Evolutionary conservation across 2,113 vertebrate genomes (phyloP), one percentile per base, ranked within the genome.

Genomic region (Tamias sibiricus): DNA sequence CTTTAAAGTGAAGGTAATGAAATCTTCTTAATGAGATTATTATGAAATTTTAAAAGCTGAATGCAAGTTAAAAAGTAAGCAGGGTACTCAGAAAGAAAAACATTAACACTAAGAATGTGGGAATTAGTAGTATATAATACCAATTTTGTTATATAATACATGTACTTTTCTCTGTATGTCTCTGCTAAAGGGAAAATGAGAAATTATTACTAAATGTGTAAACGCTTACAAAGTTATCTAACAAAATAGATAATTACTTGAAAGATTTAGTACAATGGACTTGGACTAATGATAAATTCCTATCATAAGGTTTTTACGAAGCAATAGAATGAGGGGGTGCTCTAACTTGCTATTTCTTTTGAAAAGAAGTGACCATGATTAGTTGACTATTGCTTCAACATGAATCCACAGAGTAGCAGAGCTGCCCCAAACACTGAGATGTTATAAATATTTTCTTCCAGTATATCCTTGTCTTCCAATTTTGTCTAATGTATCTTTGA

Each of bases 121-220:
- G 83, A 82, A 83, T 59, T n/a, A n/a, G n/a, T 24, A 57, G 28
- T 47, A 37, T 42, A 75, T 62, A 44, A 87, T 26, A 52, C 4
- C 24, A 76, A 75, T 74, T 64, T 82, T 77, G 42, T 84, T 94
- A 75, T 47, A 64, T 59, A 24, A 57, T 16, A 77, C 8, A 40
- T 8, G 47, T 6, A 42, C 17, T 64, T 93, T 71, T 64, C 37
- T 84, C 37, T 79, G 16, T 32, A 24, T 92, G n/a, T 80, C 32
- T 95, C 77, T 96, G 86, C 26, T 92, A 30, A 79, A 77, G 28
- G 71, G 49, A 89, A 84, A 92, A 82, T 71, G 8, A 82, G 30
- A 64, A 71, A 47, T 42, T 66, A 22, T 92, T 37, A 69, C 0
- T 85, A 75, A 75, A 6, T 68, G 4, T 37, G 24, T 82, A n/a